Conservation (phyloP, 2,797 vertebrate genomes). For the Diglossa cyanea region DNA sequence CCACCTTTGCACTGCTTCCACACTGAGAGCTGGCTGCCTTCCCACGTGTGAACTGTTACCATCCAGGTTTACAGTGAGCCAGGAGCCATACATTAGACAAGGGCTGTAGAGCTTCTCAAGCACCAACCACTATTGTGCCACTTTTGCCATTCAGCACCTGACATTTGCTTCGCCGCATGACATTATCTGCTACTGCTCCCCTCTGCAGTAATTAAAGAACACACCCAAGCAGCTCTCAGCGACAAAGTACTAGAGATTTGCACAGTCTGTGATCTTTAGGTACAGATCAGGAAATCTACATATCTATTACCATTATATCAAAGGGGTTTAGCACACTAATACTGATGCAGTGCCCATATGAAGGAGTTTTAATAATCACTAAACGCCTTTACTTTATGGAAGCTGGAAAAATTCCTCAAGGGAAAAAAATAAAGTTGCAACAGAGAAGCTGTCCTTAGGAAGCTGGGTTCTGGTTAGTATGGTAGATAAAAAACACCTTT, state of each 20-base stretch:
- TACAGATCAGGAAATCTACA: background rate
- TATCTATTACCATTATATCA: background rate
- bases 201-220: background rate
- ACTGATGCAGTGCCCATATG: background rate
- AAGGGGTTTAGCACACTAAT: background rate
- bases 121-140: background rate
- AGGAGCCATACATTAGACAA: background rate
- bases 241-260: background rate
- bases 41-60: background rate
- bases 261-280: background rate
- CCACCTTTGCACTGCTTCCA: background rate
- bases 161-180: rapidly evolving
- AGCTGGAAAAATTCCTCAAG: background rate
- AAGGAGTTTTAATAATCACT: background rate
- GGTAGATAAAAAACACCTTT: background rate
- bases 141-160: background rate
- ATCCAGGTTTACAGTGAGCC: background rate
- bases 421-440: background rate
- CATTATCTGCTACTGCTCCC: background rate
- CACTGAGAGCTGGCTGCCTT: background rate
- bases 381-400: background rate
- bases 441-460: background rate
- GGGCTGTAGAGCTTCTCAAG: background rate
- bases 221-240: background rate
- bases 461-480: background rate